Base-by-base conservation (phyloP, 2,797 vertebrate genomes). In the Enteromius trimaculatus region DNA sequence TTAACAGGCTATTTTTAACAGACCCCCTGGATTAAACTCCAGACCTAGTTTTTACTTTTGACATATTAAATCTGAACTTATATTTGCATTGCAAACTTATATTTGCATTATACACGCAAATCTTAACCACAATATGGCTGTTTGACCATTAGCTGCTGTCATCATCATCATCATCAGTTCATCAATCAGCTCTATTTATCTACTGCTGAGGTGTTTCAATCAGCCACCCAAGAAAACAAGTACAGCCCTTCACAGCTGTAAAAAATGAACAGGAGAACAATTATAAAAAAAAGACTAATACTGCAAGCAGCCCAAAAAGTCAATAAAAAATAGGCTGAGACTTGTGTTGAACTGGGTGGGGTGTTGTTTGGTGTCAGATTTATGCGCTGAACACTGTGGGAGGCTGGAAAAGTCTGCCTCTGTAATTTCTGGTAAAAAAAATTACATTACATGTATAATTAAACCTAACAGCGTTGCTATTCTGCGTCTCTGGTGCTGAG, bases 1-100 rank as follows among this genome's bases (percentile, higher is more conserved):
- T 58, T 77, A 68, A 49, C 19, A 34, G 1, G 19, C 2, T 80
- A 68, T 83, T 81, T 86, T 83, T 83, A 74, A 60, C 26, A 58
- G 58, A 65, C 80, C 16, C 21, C n/a, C 42, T 53, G 77, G 29
- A 66, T 66, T 29, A n/a, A 66, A 31, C 39, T 44, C 37, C 66
- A 75, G 80, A 65, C 58, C 58, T 53, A 49, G 29, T 64, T 74
- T 82, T 37, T 11, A 49, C 53, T 81, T 72, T 5, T 37, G 26
- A 49, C 19, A 49, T 44, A 58, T 60, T 60, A 47, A 80, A 64
- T 62, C 55, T 23, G 11, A 71, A 71, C 11, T 47, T 29, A 14
- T 7, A 26, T 21, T 49, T 78, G 68, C 68, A 71, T 71, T 64
- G 26, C 60, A 64, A 60, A 60, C 4, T 17, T 21, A 26, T 3